A percentile compares a stretch with the other conserved stretches of the same genome.
Evolutionary conservation across 2,888 invertebrate genomes (phyloP).

Genomic region (Hoplodrina ambigua): DNA sequence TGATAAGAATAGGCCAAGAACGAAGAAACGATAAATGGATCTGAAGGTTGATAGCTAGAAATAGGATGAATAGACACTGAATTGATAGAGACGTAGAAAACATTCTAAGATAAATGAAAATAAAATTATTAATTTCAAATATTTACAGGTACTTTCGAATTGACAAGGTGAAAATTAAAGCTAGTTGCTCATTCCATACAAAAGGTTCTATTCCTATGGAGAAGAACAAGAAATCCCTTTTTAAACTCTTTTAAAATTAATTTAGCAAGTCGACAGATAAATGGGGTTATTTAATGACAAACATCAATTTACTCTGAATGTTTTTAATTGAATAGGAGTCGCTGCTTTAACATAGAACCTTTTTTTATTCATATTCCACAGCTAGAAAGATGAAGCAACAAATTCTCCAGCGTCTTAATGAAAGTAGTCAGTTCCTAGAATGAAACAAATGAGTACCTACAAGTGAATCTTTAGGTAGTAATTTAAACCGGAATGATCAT

Average conservation of each 20-base stretch:
- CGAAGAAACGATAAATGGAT: too few relatives aligned
- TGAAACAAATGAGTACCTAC: background rate
- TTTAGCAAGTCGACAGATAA: background rate
- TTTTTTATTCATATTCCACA: background rate
- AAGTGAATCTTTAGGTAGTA: background rate
- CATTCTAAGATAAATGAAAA: background rate
- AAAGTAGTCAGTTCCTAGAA: slow-evolving; percentile 10
- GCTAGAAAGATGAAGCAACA: background rate
- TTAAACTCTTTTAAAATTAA: too few relatives aligned
- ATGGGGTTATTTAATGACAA: background rate
- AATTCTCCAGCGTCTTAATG: background rate
- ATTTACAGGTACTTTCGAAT: too few relatives aligned
- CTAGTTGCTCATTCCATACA: too few relatives aligned
- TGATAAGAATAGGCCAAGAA: background rate
- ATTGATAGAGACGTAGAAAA: background rate
- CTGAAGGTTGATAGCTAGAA: background rate
- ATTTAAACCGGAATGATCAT: background rate
- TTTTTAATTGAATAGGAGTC: background rate
- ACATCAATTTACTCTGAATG: background rate
- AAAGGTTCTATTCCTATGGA: too few relatives aligned
- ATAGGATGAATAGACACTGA: background rate
- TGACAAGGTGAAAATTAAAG: too few relatives aligned
- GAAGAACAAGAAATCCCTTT: too few relatives aligned
- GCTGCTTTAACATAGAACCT: background rate
- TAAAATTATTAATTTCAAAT: background rate